A percentile compares a stretch with the other conserved stretches of the same genome.
Evolutionary conservation across 2,888 invertebrate species (phyloP).

Genomic region (Folsomia candida): DNA sequence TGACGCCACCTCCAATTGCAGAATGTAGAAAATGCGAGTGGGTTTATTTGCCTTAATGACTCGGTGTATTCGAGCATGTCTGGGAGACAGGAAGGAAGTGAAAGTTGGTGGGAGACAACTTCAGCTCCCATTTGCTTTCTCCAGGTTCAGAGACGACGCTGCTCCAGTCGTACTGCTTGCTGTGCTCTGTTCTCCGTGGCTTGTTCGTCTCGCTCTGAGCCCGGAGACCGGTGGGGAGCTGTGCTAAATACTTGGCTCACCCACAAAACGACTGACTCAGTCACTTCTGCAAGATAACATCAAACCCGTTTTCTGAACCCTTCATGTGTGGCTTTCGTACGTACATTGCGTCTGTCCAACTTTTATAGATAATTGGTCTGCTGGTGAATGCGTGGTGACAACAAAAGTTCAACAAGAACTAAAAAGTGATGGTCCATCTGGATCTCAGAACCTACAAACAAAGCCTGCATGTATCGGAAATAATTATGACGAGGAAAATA

Average conservation of each 20-base stretch:
- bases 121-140: not conserved
- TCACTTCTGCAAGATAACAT: not conserved
- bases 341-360: too few relatives aligned
- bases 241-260: not conserved
- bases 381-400: too few relatives aligned
- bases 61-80: not conserved
- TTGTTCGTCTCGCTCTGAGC: conserved; percentile 1
- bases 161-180: not conserved
- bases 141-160: not conserved
- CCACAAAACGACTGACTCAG: not conserved
- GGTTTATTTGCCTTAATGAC: not conserved
- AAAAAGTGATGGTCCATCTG: too few relatives aligned
- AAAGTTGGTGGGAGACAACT: not conserved
- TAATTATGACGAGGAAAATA: too few relatives aligned
- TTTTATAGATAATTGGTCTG: too few relatives aligned
- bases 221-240: not conserved
- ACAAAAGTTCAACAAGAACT: too few relatives aligned
- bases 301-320: too few relatives aligned
- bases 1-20: too few relatives aligned
- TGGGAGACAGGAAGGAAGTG: not conserved
- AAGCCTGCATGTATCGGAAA: too few relatives aligned
- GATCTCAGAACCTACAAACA: too few relatives aligned
- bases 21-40: not conserved
- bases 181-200: not conserved
- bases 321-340: too few relatives aligned